Evolutionary conservation across 1,140 invertebrate species (phyloP), one percentile per base, ranked within the genome.

Genomic region (Caerostris darwini): DNA sequence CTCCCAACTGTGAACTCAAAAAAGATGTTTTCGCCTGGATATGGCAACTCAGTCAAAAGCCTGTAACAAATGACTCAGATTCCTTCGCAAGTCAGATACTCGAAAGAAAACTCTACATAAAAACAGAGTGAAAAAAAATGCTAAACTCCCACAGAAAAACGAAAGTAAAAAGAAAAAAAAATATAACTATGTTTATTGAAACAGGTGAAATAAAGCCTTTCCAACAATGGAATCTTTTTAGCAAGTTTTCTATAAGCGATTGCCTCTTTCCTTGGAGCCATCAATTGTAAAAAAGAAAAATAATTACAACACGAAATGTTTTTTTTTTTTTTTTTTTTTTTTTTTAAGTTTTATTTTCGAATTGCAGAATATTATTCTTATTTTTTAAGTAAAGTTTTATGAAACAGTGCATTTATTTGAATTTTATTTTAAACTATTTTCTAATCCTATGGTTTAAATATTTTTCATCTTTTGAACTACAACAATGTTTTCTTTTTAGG

Each of bases 1-100:
- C 90, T 58, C 50, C 90, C 90, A 92, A 92, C 90, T 64, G 77
- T 92, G 90, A 92, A 92, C 77, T 92, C 90, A 92, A 83, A 92
- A 89, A 92, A 92, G 90, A 82, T 92, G 90, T 92, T 92, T 92
- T 92, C 77, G 90, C 81, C 90, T 92, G 90, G 69, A 83, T 64
- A 83, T 92, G 90, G 90, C 90, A 92, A 92, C 58, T 77, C 90
- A 92, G 57, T 92, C 90, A 92, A 92, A 92, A 92, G 81, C 71
- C 58, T 59, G 12, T 92, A 92, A 92, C 90, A 92, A 92, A 92
- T 92, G 90, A 67, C 81, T 83, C 19, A 53, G 58, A 92, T 64
- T 61, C 81, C 90, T 83, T 64, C 57, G 58, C 71, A 53, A 92
- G 81, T 34, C 77, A 83, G 90, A 56, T 34, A 54, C 14, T 54